Conservation (phyloP, 2,888 invertebrate genomes). For the Trichopria drosophilae region DNA sequence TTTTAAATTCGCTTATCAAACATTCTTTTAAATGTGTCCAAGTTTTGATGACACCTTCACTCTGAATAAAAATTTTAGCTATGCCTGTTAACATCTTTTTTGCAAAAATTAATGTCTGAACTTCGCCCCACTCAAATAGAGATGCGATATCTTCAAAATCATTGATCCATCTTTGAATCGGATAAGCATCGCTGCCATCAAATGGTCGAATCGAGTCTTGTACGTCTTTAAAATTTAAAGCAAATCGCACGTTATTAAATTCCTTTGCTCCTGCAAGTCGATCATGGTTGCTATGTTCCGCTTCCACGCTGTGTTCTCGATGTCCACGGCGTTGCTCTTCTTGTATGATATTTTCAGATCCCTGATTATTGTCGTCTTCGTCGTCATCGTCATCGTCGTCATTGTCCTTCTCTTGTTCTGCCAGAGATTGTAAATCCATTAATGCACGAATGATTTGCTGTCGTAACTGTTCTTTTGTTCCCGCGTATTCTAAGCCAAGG, state of each 20-base stretch:
- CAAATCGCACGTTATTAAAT: too few species aligned
- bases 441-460: background rate
- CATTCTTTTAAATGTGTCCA: conserved; percentile 7
- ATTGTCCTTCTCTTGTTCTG: background rate
- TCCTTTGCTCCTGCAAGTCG: too few species aligned
- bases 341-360: too few species aligned
- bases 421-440: background rate
- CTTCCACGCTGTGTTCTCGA: too few species aligned
- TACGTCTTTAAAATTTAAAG: conserved; percentile 38
- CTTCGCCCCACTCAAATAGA: conserved; percentile 39
- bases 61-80: conserved; percentile 41
- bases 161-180: conserved; percentile 38
- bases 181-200: conserved; percentile 37
- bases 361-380: background rate
- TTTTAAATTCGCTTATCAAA: conserved; percentile 8
- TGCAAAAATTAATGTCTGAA: conserved; percentile 41
- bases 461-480: background rate
- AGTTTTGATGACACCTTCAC: conserved; percentile 37
- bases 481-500: conserved; percentile 7
- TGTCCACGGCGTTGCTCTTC: too few species aligned
- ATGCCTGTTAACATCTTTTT: conserved; percentile 41
- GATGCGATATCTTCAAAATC: conserved; percentile 42
- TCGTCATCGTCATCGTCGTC: background rate
- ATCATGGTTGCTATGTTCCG: too few species aligned
- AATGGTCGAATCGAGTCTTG: conserved; percentile 38